Evolutionary conservation across 2,797 vertebrate species (phyloP), one percentile per base, ranked within the genome.

Genomic region (Coreius guichenoti): DNA sequence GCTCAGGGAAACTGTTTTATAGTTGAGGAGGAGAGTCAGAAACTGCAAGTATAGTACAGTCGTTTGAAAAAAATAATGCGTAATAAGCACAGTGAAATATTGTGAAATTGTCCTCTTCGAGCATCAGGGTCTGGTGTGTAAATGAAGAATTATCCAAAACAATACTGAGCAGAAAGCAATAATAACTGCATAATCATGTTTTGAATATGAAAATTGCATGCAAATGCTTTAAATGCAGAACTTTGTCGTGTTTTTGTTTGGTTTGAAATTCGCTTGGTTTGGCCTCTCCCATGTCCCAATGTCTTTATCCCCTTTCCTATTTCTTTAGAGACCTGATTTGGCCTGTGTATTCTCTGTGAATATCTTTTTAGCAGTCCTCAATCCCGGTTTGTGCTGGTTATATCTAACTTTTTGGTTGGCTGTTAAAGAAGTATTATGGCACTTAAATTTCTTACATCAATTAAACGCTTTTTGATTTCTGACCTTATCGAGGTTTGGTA

Each of bases 1-100:
- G 81, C 87, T 88, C 87, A 88, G 87, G 87, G 87, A 88, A 80
- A 83, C 63, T 54, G 80, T 83, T 85, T 85, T 87, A 72, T 87
- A 69, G 69, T 65, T n/a, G 47, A 83, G 74, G 81, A 51, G 81
- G 58, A 45, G 49, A 80, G 80, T 56, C 33, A 17, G 26, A 68
- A 63, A 75, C 75, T 58, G 58, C 65, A 67, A 74, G 68, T 36
- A 8, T 39, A 36, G 39, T 26, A 54, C 65, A 65, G 39, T 83
- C 17, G 33, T 70, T 70, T 61, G 49, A 69, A 56, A 56, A 56
- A 39, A 83, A 54, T 19, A 47, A 61, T 31, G 43, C 74, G 36
- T 49, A 72, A 49, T 78, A 69, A 61, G 56, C 45, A 65, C 63
- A 67, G 67, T 75, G 69, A 80, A 87, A 70, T 67, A 56, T 54